phyloP scores from a whole-genome alignment of 2,888 invertebrate species.

The Bombyx huttoni region DNA sequence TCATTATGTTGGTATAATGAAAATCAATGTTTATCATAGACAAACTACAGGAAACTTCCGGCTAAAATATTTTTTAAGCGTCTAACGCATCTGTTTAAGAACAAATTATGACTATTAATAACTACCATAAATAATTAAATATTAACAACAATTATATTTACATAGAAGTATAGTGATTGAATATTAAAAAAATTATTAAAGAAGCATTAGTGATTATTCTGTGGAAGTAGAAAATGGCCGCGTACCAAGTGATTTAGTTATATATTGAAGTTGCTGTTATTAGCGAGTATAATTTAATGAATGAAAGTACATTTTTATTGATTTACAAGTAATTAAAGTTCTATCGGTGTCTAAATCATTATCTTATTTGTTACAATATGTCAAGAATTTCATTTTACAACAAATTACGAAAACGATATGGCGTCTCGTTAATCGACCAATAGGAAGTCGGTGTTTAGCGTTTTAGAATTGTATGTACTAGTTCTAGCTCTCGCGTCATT shows the following conservation, averaged over 20 bases:
- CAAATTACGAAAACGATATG: conserved; percentile 68
- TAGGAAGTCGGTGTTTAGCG: conserved; percentile 77
- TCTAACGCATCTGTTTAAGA: too few species aligned
- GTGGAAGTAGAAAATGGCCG: conserved; percentile 36
- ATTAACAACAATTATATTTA: neutral
- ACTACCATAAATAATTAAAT: neutral
- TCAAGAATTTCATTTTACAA: conserved; percentile 2
- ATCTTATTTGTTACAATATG: neutral
- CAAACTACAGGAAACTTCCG: conserved; percentile 1
- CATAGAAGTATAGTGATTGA: neutral
- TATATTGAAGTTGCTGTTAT: neutral
- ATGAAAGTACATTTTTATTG: neutral
- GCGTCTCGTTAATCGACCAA: conserved; percentile 79
- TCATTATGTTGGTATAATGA: conserved; percentile 3
- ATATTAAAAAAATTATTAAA: neutral
- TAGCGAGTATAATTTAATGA: neutral
- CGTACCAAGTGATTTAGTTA: conserved; percentile 11
- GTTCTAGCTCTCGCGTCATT: conserved; percentile 82
- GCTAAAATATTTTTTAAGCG: neutral
- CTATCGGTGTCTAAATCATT: neutral
- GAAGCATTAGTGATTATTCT: neutral
- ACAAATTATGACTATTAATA: too few species aligned
- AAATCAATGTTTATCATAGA: conserved; percentile 14
- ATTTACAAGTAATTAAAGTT: neutral
- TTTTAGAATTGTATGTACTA: conserved; percentile 78